These are phyloP conservation scores for Drosophila suzukii DNA, from an alignment of 1,140 invertebrate species.

Conservation along the genomic window DNA sequence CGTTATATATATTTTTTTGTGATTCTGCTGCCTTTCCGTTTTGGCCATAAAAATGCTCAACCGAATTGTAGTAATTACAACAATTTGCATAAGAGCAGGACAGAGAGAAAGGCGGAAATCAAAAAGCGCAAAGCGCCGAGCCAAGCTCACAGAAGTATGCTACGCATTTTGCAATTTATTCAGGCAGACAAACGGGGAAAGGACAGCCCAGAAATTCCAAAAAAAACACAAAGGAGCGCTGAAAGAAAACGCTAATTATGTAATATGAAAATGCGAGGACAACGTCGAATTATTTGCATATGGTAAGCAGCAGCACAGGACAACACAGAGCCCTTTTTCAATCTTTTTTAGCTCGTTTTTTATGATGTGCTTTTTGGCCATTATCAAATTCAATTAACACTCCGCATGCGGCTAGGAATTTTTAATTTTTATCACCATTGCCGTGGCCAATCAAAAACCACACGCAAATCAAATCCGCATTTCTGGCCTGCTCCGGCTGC, in stretches of 20 bases:
- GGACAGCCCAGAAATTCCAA: constrained; percentile 22
- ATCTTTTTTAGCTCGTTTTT: constrained; percentile 10
- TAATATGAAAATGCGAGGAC: constrained; percentile 81
- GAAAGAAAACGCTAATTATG: constrained; percentile 68
- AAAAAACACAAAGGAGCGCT: constrained; percentile 18
- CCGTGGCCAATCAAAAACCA: constrained; percentile 18
- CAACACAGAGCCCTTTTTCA: constrained; percentile 50
- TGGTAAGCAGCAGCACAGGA: constrained; percentile 55
- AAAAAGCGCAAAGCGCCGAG: constrained; percentile 70
- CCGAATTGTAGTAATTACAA: constrained; percentile 83
- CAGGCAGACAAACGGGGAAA: constrained; percentile 45
- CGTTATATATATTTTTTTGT: constrained; percentile 23
- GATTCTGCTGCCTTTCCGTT: constrained; percentile 35
- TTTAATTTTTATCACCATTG: constrained; percentile 7
- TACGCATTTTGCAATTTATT: constrained; percentile 81
- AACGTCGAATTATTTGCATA: constrained; percentile 76
- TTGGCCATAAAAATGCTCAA: constrained; percentile 79
- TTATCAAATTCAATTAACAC: constrained; percentile 76
- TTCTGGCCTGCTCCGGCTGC: constrained; percentile 15
- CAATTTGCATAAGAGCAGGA: constrained; percentile 72
- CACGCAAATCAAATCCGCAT: constrained; percentile 20
- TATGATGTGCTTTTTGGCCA: constrained; percentile 37
- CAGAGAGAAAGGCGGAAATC: constrained; percentile 58
- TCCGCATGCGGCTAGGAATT: constrained; percentile 44
- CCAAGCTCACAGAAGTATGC: constrained; percentile 65